phyloP scores from a whole-genome alignment of 92 coral and sea anemone species.

The Palythoa caribaeorum region DNA sequence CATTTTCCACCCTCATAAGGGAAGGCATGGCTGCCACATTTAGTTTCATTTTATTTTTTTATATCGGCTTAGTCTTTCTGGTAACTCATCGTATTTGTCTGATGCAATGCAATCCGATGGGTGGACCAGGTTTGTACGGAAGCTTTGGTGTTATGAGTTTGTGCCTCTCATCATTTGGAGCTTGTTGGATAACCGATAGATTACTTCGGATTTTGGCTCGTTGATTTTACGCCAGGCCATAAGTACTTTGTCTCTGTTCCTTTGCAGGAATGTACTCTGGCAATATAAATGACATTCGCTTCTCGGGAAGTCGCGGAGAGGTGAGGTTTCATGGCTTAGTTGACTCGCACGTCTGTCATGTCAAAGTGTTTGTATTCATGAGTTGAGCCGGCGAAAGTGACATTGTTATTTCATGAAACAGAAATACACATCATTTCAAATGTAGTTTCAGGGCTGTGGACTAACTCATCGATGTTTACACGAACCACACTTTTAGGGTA shows the following conservation, averaged over 20 bases:
- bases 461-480: slow-evolving; percentile 35
- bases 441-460: neutral
- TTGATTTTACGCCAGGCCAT: slow-evolving; percentile 18
- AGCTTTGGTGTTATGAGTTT: slow-evolving; percentile 68
- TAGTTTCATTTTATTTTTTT: slow-evolving; percentile 84
- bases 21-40: slow-evolving; percentile 87
- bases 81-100: slow-evolving; percentile 92
- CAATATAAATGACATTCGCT: slow-evolving; percentile 91
- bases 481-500: slow-evolving; percentile 34
- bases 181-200: slow-evolving; percentile 67
- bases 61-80: slow-evolving; percentile 84
- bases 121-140: slow-evolving; percentile 89
- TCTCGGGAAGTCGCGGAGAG: slow-evolving; percentile 97
- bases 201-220: slow-evolving; percentile 57
- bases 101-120: slow-evolving; percentile 97
- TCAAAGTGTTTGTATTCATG: slow-evolving; percentile 61
- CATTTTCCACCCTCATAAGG: slow-evolving; percentile 59
- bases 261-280: slow-evolving; percentile 87
- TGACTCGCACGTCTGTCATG: slow-evolving; percentile 53
- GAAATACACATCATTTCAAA: neutral
- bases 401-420: slow-evolving; percentile 6
- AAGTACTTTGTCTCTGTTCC: neutral
- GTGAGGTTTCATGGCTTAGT: slow-evolving; percentile 82
- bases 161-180: slow-evolving; percentile 77
- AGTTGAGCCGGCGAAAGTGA: slow-evolving; percentile 18